Evolutionary conservation across 2,797 vertebrate genomes (phyloP).

Genomic region (Dicrostonyx torquatus): DNA sequence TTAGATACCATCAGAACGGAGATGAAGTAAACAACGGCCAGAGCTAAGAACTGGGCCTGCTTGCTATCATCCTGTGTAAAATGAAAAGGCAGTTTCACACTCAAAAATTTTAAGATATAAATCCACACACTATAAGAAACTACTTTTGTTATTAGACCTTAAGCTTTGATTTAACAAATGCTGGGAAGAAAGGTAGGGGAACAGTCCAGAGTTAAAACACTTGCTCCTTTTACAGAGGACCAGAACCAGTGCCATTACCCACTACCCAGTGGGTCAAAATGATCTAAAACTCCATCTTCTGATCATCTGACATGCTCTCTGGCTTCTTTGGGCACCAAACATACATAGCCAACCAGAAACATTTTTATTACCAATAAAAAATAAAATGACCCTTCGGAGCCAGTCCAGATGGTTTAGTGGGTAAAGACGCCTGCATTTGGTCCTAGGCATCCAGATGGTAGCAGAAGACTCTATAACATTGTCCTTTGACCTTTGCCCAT

Average conservation of each 20-base stretch:
- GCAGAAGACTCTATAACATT: background rate
- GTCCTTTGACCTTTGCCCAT: background rate
- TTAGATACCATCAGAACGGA: slow-evolving; percentile 99
- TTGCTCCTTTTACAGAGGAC: background rate
- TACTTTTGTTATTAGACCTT: background rate
- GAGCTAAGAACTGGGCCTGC: slow-evolving; percentile 97
- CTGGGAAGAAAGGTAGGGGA: background rate
- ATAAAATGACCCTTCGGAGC: background rate
- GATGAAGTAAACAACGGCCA: slow-evolving; percentile 99
- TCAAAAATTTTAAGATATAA: background rate
- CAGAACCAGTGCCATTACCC: background rate
- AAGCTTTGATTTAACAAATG: background rate
- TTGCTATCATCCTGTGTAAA: slow-evolving; percentile 95
- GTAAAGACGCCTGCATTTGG: background rate
- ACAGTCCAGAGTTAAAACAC: background rate
- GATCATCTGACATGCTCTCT: background rate
- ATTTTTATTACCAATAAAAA: background rate
- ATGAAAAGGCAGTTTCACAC: slow-evolving; percentile 61
- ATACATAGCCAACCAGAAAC: background rate
- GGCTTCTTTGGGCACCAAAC: background rate
- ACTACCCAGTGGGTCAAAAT: background rate
- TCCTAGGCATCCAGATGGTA: background rate
- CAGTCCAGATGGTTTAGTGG: background rate
- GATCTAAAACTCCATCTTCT: background rate
- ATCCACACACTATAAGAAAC: background rate